Evolutionary conservation across 2,888 invertebrate genomes (phyloP), one percentile per base, ranked within the genome.

Genomic region (Polyommatus iphigenia): DNA sequence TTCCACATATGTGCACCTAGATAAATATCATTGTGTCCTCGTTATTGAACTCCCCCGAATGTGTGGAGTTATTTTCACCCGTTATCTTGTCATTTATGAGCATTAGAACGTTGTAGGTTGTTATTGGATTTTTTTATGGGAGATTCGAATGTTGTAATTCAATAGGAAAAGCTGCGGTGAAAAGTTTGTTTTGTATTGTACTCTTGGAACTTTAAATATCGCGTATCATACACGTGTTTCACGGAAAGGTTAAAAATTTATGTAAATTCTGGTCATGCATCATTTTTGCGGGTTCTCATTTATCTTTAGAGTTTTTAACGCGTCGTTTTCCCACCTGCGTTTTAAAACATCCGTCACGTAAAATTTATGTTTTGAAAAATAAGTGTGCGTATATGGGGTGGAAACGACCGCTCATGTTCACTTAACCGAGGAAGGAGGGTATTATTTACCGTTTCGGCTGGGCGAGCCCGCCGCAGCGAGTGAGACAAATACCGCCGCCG

Each of bases 361-460:
- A 91, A 93, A 93, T 93, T 92, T 92, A 93, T 93, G 92, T 91
- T 92, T 92, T 89, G 91, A 91, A 92, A 93, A 92, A 92, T 91
- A 93, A 93, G 93, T 90, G 92, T 89, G 91, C 91, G 91, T 92
- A 93, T 92, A 94, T 93, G 93, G 93, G 93, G 93, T 93, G 93
- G 93, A 94, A 94, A 93, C 93, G 92, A 91, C 89, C 93, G 92
- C 93, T 93, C 93, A 93, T 92, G 93, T 93, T 94, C 93, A 94
- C 93, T 94, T 94, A 93, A 94, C 93, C 93, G 93, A 93, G 92
- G 91, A 90, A 92, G 92, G 93, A 93, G 93, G 93, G 92, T 93
- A 93, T 93, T 94, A 94, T 94, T 94, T 93, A 93, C 92, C 92
- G 93, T 93, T 93, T 90, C 93, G 92, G 92, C 89, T 90, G 90